Evolutionary conservation across 2,113 vertebrate genomes (phyloP), one percentile per base, ranked within the genome.

Genomic region (Oophaga pumilio): DNA sequence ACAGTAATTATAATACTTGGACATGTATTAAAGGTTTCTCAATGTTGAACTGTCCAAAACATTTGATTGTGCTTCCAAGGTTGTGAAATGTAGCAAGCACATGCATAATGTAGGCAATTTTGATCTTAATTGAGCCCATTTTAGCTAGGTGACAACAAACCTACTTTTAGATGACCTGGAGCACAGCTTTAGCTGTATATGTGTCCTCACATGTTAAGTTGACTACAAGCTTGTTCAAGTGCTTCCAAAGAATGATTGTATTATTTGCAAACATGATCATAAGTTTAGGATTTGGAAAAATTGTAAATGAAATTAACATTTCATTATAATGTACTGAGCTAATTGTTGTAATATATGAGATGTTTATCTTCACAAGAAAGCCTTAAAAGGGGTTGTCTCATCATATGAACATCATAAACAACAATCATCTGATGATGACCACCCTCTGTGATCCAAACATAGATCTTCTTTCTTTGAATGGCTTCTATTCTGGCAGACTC

Each of bases 1-100:
- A 84, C 73, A 84, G 81, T 88, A 77, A 88, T 88, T 84, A 88
- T 83, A 88, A 88, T 88, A 84, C 80, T 88, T 88, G 87, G 81
- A 88, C 60, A 84, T 88, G 20, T 88, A 84, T 88, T 88, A 88
- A 88, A 88, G 59, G 71, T 60, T 88, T 88, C 57, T 77, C 53
- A 26, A 68, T 66, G 14, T 56, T 17, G 71, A 68, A 68, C 17
- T 76, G 80, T 83, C 50, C 59, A 84, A 68, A 82, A 76, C 33
- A 87, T 87, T 62, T 82, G 79, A 62, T 84, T 56, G 28, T 68
- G 28, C 59, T 62, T 43, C 60, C 59, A 78, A 53, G 59, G 43
- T 28, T 78, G 74, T 53, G 24, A 66, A 79, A 79, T 53, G 53
- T 26, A 64, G 33, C 33, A 76, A 83, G 28, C 62, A 66, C 24